A percentile compares a stretch with the other conserved stretches of the same genome.
These are phyloP conservation scores for Cheilosia impressa DNA, from an alignment of 2,888 invertebrate species.

Conservation along the genomic window DNA sequence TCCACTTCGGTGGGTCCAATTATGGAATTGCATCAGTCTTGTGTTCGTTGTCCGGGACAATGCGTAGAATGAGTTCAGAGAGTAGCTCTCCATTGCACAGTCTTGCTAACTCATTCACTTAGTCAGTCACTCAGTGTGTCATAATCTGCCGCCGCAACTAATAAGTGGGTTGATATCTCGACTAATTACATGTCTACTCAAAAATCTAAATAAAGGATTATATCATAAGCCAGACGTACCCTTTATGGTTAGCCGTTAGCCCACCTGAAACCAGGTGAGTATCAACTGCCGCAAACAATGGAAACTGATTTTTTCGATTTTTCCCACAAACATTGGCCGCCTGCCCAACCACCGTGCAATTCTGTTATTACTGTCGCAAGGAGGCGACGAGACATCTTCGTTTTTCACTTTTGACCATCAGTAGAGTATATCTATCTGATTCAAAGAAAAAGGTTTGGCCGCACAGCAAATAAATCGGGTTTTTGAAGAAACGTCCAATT, in stretches of 20 bases:
- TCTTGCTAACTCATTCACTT: constrained; percentile 22
- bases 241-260: constrained; percentile 52
- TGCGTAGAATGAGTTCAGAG: constrained; percentile 64
- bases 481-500: constrained; percentile 67
- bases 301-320: constrained; percentile 43
- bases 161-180: constrained; percentile 54
- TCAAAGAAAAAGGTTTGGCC: constrained; percentile 52
- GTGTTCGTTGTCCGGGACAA: constrained; percentile 60
- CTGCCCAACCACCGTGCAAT: constrained; percentile 71
- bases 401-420: neutral
- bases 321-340: constrained; percentile 68
- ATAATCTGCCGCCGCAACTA: constrained; percentile 40
- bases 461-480: constrained; percentile 63
- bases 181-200: constrained; percentile 57
- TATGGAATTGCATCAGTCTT: constrained; percentile 70
- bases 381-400: constrained; percentile 34
- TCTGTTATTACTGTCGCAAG: constrained; percentile 2
- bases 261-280: constrained; percentile 32
- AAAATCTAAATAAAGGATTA: constrained; percentile 68
- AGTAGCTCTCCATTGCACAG: constrained; percentile 29
- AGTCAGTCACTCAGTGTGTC: constrained; percentile 67
- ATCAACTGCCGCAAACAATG: constrained; percentile 40
- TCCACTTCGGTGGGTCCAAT: constrained; percentile 73
- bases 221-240: constrained; percentile 25
- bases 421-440: neutral